Conservation (phyloP, 2,888 invertebrate species). For the Orthosia gracilis region DNA sequence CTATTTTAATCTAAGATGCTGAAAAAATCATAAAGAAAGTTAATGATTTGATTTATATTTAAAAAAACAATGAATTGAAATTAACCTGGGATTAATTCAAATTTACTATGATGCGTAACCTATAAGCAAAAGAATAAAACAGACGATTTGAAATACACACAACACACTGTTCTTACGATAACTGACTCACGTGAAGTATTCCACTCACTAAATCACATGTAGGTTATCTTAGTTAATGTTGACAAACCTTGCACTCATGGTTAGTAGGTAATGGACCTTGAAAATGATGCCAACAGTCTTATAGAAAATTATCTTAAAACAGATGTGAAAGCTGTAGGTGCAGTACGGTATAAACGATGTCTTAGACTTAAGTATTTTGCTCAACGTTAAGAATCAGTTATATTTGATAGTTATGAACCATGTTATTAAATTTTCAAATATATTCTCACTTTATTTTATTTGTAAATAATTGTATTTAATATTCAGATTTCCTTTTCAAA, state of each 20-base stretch:
- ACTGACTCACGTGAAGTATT: slow-evolving; percentile 9
- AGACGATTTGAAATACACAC: not conserved
- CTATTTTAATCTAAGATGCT: too few species aligned
- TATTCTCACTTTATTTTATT: slow-evolving; percentile 8
- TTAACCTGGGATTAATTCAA: not conserved
- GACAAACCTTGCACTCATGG: slow-evolving; percentile 29
- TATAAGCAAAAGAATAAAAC: not conserved
- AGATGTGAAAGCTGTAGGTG: slow-evolving; percentile 48
- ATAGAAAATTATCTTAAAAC: slow-evolving; percentile 20
- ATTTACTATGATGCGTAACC: too few species aligned
- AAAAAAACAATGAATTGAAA: not conserved
- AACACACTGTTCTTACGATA: not conserved
- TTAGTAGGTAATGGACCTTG: slow-evolving; percentile 35
- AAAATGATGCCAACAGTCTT: slow-evolving; percentile 35
- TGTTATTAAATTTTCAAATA: not conserved
- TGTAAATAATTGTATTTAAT: not conserved
- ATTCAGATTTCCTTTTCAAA: not conserved
- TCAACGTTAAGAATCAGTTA: not conserved
- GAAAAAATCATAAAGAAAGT: not conserved
- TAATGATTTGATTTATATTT: too few species aligned
- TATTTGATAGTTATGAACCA: not conserved
- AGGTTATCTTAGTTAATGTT: slow-evolving; percentile 22
- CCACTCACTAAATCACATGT: slow-evolving; percentile 2
- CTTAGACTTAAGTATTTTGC: not conserved
- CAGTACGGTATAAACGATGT: not conserved